Conservation (phyloP, 2,113 vertebrate species). For the Cinclus mexicanus region DNA sequence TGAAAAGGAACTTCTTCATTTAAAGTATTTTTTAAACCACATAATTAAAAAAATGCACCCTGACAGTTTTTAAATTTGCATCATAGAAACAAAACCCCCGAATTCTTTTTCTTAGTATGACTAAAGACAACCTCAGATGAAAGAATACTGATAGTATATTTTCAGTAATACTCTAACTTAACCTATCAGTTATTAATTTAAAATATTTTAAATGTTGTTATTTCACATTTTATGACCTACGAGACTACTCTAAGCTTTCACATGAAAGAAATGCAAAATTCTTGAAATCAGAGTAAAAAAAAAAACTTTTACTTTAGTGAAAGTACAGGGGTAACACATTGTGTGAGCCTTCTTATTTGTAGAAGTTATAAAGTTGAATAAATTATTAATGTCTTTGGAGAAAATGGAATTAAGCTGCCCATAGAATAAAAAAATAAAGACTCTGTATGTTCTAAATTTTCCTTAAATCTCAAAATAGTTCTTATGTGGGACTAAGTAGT, state of each 20-base stretch:
- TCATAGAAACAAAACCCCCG: neutral
- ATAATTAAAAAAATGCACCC: neutral
- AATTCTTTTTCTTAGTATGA: constrained; percentile 58
- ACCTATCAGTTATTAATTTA: constrained; percentile 20
- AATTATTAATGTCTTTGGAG: neutral
- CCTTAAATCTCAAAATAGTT: neutral
- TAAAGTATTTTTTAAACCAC: constrained; percentile 11
- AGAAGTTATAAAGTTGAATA: neutral
- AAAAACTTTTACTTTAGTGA: neutral
- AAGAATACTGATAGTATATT: constrained; percentile 27
- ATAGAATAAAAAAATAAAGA: neutral
- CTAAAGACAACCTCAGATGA: constrained; percentile 15
- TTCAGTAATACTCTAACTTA: constrained; percentile 58
- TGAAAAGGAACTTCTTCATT: neutral
- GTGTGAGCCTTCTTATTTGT: neutral
- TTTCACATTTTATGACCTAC: neutral
- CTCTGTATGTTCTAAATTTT: neutral
- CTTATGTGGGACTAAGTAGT: neutral
- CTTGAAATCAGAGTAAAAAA: constrained; percentile 28
- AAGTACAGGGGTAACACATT: neutral
- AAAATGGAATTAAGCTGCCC: neutral
- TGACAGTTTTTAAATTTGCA: constrained; percentile 48
- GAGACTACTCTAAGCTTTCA: neutral
- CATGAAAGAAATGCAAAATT: neutral
- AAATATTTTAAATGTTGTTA: constrained; percentile 27